These are phyloP conservation scores for Boulengeromyrus knoepffleri DNA, from an alignment of 2,113 vertebrate species.

Conservation along the genomic window DNA sequence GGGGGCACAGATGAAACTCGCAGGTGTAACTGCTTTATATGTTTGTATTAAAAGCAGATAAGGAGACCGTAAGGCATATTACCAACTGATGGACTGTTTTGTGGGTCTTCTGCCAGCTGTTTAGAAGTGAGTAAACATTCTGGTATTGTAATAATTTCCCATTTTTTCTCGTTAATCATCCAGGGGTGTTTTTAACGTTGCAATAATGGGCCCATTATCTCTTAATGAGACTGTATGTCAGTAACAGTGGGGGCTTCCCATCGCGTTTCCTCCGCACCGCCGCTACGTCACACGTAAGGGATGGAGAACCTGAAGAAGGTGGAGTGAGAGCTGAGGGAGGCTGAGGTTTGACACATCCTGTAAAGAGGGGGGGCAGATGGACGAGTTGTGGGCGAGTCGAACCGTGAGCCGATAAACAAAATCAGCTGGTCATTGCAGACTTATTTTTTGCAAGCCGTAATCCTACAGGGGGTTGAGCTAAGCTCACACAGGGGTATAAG, in stretches of 20 bases:
- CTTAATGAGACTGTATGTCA: background rate
- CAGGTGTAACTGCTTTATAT: background rate
- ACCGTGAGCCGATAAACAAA: background rate
- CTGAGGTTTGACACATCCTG: background rate
- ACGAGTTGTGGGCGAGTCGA: background rate
- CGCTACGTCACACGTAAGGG: background rate
- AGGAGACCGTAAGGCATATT: background rate
- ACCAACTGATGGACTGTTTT: background rate
- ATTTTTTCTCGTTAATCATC: background rate
- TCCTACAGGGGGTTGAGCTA: background rate
- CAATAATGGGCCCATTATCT: constrained; percentile 3
- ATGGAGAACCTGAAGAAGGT: background rate
- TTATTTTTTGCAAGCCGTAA: background rate
- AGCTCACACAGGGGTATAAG: background rate
- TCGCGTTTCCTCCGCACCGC: background rate
- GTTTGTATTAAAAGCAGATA: background rate
- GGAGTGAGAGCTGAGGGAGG: background rate
- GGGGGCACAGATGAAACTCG: background rate
- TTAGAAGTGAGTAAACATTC: background rate
- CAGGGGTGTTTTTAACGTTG: background rate
- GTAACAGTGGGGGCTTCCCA: background rate
- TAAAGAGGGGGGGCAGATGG: background rate
- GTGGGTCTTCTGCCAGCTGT: background rate
- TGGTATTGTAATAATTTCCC: constrained; percentile 16
- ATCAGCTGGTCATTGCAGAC: background rate